A percentile compares a stretch with the other conserved stretches of the same genome.
Evolutionary conservation across 2,888 invertebrate genomes (phyloP).

Genomic region (Helicoverpa assulta): DNA sequence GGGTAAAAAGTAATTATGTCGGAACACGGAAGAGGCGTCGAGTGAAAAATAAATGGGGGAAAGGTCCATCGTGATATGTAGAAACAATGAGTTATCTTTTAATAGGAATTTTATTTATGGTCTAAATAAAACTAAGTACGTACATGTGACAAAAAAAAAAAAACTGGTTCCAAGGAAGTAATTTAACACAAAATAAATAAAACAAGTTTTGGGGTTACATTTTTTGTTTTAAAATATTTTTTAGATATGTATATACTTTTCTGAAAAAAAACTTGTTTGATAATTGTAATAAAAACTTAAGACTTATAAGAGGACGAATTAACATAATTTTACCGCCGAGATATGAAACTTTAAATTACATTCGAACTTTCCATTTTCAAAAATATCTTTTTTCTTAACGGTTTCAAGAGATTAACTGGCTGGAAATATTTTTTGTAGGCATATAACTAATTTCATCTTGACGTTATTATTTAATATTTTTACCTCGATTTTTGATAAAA

Average conservation of each 20-base stretch:
- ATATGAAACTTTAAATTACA: conserved; percentile 1
- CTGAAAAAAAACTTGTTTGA: neutral
- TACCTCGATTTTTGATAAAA: conserved; percentile 22
- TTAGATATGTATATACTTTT: too few species aligned
- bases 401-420: conserved; percentile 8
- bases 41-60: conserved; percentile 47
- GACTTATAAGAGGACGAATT: neutral
- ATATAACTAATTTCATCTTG: conserved; percentile 27
- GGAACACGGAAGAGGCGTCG: conserved; percentile 57
- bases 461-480: conserved; percentile 18
- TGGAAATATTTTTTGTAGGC: conserved; percentile 16
- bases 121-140: neutral
- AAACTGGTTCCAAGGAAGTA: too few species aligned
- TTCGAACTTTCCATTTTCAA: neutral
- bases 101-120: neutral
- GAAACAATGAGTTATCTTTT: conserved; percentile 1
- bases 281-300: neutral
- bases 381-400: neutral
- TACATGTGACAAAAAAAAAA: too few species aligned
- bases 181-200: too few species aligned
- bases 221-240: too few species aligned
- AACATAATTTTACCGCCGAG: neutral
- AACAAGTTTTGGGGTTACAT: neutral
- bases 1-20: conserved; percentile 62
- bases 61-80: neutral